A percentile compares a stretch with the other conserved stretches of the same genome.
Evolutionary conservation across 1,140 invertebrate species (phyloP).

Genomic region (Cecropterus lyciades): DNA sequence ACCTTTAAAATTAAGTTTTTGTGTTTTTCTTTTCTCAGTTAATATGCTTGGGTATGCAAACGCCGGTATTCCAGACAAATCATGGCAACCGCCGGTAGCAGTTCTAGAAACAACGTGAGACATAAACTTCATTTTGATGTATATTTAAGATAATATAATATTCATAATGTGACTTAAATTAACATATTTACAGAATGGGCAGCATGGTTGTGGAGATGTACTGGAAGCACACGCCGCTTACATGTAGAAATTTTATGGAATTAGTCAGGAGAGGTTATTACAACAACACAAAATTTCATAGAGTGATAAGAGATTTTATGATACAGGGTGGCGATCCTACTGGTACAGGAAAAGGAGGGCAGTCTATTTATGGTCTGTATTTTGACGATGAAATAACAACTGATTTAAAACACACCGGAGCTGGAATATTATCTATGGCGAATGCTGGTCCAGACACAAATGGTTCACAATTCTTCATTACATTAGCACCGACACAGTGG

Average conservation of each 20-base stretch:
- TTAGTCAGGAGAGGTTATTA: slow-evolving; percentile 96
- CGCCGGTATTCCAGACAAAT: slow-evolving; percentile 91
- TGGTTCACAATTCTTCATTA: slow-evolving; percentile 99
- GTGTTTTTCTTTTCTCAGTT: neutral
- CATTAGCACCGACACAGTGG: slow-evolving; percentile 98
- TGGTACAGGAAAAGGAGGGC: slow-evolving; percentile 96
- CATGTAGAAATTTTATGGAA: slow-evolving; percentile 98
- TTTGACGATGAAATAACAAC: slow-evolving; percentile 98
- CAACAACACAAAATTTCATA: slow-evolving; percentile 97
- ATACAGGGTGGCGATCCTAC: slow-evolving; percentile 98
- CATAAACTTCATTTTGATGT: too few relatives aligned
- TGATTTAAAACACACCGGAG: slow-evolving; percentile 97
- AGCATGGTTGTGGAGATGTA: slow-evolving; percentile 96
- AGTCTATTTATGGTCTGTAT: slow-evolving; percentile 97
- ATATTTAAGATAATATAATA: too few relatives aligned
- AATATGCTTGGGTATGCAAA: slow-evolving; percentile 70
- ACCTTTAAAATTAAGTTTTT: too few relatives aligned
- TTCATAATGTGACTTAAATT: neutral
- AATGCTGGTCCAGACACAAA: slow-evolving; percentile 98
- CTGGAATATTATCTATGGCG: slow-evolving; percentile 88
- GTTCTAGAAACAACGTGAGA: slow-evolving; percentile 91
- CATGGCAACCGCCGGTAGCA: slow-evolving; percentile 94
- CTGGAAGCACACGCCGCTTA: slow-evolving; percentile 98
- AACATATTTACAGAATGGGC: slow-evolving; percentile 92
- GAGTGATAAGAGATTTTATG: slow-evolving; percentile 99